A percentile compares a stretch with the other conserved stretches of the same genome.
Conservation (phyloP, 2,113 vertebrate genomes). For the Gymnocephalus cernua region DNA sequence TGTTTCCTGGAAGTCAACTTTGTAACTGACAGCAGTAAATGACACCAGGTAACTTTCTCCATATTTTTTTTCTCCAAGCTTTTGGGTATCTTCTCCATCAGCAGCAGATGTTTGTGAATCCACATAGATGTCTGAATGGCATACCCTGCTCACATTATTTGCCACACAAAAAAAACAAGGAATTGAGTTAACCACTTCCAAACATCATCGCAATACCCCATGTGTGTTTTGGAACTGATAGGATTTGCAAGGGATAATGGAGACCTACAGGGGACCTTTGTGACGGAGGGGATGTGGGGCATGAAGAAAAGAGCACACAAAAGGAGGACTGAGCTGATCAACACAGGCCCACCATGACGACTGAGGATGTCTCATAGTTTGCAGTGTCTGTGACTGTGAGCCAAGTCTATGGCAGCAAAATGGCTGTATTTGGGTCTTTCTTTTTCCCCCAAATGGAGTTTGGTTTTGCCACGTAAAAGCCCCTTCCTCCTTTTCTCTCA, state of each 20-base stretch:
- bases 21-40: constrained; percentile 45
- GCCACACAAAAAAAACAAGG: constrained; percentile 31
- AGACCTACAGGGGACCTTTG: constrained; percentile 72
- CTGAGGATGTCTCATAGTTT: constrained; percentile 65
- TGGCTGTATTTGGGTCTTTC: constrained; percentile 62
- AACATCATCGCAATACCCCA: constrained; percentile 39
- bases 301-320: constrained; percentile 56
- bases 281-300: constrained; percentile 65
- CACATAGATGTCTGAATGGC: constrained; percentile 59
- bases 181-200: constrained; percentile 65
- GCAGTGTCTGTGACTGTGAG: constrained; percentile 36
- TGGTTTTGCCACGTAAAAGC: constrained; percentile 51
- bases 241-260: constrained; percentile 71
- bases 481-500: constrained; percentile 63
- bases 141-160: constrained; percentile 34
- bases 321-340: constrained; percentile 60
- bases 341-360: constrained; percentile 47
- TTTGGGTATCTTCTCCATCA: constrained; percentile 58
- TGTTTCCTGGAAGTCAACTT: constrained; percentile 22
- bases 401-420: constrained; percentile 60
- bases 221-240: constrained; percentile 66
- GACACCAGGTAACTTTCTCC: constrained; percentile 43
- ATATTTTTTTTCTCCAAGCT: too few species aligned
- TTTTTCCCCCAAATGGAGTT: constrained; percentile 49
- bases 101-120: constrained; percentile 77